A percentile compares a stretch with the other conserved stretches of the same genome.
phyloP scores from a whole-genome alignment of 2,797 vertebrate species.

The Ficedula albicollis region DNA sequence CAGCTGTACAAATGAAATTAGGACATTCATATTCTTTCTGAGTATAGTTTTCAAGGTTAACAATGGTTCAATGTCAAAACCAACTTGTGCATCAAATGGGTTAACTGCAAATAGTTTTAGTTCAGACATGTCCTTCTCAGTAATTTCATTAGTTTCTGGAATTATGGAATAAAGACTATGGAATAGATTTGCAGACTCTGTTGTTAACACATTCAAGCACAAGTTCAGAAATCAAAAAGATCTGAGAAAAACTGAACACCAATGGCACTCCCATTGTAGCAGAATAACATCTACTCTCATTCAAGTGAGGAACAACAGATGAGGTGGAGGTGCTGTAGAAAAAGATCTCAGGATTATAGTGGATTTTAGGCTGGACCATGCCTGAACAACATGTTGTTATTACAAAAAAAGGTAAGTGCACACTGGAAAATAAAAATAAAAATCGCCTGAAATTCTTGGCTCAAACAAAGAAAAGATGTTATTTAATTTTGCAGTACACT shows the following conservation, averaged over 20 bases:
- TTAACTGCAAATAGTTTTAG: not conserved
- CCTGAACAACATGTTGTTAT: not conserved
- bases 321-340: not conserved
- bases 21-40: not conserved
- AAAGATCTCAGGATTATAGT: not conserved
- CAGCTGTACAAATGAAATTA: not conserved
- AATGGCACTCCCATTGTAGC: not conserved
- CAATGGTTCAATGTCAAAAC: not conserved
- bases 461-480: not conserved
- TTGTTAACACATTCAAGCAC: not conserved
- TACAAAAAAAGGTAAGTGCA: not conserved
- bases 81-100: accelerated
- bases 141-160: not conserved
- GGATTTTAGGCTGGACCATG: not conserved
- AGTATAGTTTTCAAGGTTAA: not conserved
- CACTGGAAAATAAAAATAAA: not conserved
- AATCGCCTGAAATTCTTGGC: not conserved
- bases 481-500: not conserved
- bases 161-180: not conserved
- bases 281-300: not conserved
- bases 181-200: not conserved
- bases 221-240: not conserved
- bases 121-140: not conserved
- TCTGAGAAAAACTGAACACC: not conserved
- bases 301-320: not conserved